Conservation (phyloP, 2,113 vertebrate genomes). For the Euleptes europaea region DNA sequence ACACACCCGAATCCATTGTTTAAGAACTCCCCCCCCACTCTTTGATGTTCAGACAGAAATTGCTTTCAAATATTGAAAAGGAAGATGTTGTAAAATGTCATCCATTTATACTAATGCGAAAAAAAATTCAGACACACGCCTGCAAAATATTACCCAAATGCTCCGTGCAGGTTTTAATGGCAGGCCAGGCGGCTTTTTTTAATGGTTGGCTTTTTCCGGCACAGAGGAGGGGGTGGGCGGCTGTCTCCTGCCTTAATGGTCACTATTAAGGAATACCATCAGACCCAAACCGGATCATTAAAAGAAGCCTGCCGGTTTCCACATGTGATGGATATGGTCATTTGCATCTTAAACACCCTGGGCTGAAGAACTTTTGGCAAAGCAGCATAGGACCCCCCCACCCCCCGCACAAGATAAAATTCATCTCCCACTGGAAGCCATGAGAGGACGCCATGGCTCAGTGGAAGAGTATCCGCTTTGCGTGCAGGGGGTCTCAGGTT, state of each 20-base stretch:
- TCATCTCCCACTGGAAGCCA: too few species aligned
- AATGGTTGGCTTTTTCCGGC: not conserved
- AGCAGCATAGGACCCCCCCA: not conserved
- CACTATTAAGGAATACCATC: not conserved
- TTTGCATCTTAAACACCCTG: not conserved
- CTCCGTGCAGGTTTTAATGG: not conserved
- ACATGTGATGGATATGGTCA: not conserved
- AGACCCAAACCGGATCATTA: not conserved
- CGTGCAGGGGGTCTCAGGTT: too few species aligned
- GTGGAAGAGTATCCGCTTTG: too few species aligned
- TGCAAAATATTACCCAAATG: not conserved
- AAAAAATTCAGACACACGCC: not conserved
- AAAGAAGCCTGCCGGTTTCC: not conserved
- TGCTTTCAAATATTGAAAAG: not conserved
- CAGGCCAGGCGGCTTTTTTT: not conserved
- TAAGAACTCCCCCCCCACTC: not conserved
- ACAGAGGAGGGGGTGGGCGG: not conserved
- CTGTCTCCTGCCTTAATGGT: not conserved
- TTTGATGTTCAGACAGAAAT: not conserved
- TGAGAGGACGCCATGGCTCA: too few species aligned
- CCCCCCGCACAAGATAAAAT: not conserved
- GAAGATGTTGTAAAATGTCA: slow-evolving; percentile 4
- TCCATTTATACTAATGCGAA: not conserved
- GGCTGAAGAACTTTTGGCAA: not conserved
- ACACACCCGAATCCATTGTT: not conserved